These are phyloP conservation scores for Diplodus sargus DNA, from an alignment of 2,797 vertebrate genomes.

Conservation along the genomic window DNA sequence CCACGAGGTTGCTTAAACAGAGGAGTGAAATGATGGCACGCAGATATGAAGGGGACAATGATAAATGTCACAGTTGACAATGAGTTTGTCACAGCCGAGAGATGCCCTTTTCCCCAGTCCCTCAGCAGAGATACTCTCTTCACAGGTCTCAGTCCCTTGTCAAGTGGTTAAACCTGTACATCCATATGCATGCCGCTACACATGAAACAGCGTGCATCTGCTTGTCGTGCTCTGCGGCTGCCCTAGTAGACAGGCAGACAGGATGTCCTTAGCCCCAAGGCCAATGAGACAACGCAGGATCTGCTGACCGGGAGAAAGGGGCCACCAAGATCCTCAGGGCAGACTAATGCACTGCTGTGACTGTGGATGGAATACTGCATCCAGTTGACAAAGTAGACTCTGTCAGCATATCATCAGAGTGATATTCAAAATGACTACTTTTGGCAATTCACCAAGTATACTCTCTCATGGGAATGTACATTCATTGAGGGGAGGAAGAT, in stretches of 20 bases:
- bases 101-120: constrained; percentile 84
- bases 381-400: constrained; percentile 55
- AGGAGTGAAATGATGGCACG: constrained; percentile 52
- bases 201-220: constrained; percentile 72
- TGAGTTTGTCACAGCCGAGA: constrained; percentile 74
- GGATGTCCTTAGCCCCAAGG: constrained; percentile 71
- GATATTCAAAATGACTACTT: constrained; percentile 46
- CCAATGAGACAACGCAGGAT: constrained; percentile 60
- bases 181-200: constrained; percentile 83
- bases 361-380: constrained; percentile 50
- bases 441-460: constrained; percentile 16
- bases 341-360: constrained; percentile 44
- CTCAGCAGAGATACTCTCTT: constrained; percentile 74
- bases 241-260: constrained; percentile 65
- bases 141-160: constrained; percentile 81
- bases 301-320: constrained; percentile 76
- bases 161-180: constrained; percentile 83
- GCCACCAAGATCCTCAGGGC: constrained; percentile 66
- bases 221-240: constrained; percentile 58
- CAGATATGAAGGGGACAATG: constrained; percentile 69
- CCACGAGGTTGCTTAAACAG: constrained; percentile 40
- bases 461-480: constrained; percentile 8
- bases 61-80: constrained; percentile 86
- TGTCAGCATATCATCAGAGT: constrained; percentile 61
- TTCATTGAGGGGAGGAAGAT: background rate